Evolutionary conservation across 2,888 invertebrate species (phyloP).

Genomic region (Temnothorax rugatulus): DNA sequence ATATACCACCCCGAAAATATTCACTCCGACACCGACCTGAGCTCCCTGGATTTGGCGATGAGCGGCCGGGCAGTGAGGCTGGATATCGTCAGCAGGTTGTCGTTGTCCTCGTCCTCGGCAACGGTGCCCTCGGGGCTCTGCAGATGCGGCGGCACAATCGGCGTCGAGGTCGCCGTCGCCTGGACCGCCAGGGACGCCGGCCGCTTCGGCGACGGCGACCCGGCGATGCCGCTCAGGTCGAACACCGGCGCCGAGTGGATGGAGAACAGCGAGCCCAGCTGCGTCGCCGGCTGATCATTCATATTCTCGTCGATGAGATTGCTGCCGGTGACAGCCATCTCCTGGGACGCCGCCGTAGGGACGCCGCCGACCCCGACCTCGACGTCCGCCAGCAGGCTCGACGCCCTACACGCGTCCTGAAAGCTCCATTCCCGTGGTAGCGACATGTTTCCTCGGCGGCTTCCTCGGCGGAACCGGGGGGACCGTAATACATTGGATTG

Average conservation of each 20-base stretch:
- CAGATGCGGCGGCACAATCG: constrained; percentile 85
- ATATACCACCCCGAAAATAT: constrained; percentile 8
- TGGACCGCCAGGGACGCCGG: constrained; percentile 87
- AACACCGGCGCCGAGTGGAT: constrained; percentile 90
- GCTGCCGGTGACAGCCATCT: constrained; percentile 77
- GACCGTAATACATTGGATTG: constrained; percentile 86
- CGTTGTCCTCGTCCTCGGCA: constrained; percentile 90
- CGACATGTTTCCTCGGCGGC: constrained; percentile 86
- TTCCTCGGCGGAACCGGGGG: constrained; percentile 78
- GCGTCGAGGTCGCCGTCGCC: constrained; percentile 83
- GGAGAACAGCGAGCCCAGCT: constrained; percentile 89
- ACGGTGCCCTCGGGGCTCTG: constrained; percentile 86
- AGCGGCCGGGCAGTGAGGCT: constrained; percentile 91
- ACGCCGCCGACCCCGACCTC: constrained; percentile 13
- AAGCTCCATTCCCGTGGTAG: constrained; percentile 89
- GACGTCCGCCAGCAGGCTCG: constrained; percentile 67
- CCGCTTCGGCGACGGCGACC: constrained; percentile 80
- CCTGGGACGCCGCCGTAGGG: constrained; percentile 80
- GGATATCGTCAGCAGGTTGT: constrained; percentile 91
- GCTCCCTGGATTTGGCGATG: constrained; percentile 90
- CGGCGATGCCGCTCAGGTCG: constrained; percentile 82
- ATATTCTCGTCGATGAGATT: constrained; percentile 84
- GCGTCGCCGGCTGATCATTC: constrained; percentile 85
- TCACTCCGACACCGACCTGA: constrained; percentile 85
- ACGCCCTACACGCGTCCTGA: constrained; percentile 84